These are phyloP conservation scores for Etheostoma nigrum DNA, from an alignment of 2,797 vertebrate genomes.

Conservation along the genomic window DNA sequence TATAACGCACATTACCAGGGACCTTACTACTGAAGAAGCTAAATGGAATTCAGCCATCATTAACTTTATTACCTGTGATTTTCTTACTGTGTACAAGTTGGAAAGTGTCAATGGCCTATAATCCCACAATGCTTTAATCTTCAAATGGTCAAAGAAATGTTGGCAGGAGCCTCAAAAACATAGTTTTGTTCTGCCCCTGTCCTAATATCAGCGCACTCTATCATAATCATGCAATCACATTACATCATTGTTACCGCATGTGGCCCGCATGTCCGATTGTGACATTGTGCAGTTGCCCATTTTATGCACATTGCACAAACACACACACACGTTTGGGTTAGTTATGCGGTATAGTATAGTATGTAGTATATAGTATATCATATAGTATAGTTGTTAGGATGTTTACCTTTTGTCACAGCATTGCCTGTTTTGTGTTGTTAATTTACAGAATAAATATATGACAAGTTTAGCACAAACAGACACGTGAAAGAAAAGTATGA, in stretches of 20 bases:
- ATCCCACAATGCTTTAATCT: neutral
- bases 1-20: neutral
- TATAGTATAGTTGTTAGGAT: neutral
- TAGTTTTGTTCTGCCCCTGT: neutral
- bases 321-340: neutral
- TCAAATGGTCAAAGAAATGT: neutral
- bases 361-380: no score
- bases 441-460: neutral
- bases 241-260: slow-evolving; percentile 9
- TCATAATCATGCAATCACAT: slow-evolving; percentile 25
- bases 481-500: neutral
- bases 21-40: neutral
- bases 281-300: neutral
- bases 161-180: neutral
- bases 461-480: neutral
- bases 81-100: neutral
- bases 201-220: neutral
- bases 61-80: neutral
- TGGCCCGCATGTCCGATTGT: neutral
- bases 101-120: neutral
- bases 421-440: slow-evolving; percentile 1
- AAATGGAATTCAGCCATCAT: neutral
- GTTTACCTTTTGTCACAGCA: neutral
- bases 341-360: neutral
- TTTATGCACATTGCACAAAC: neutral